A percentile compares a stretch with the other conserved stretches of the same genome.
These are phyloP conservation scores for Pachyrhynchus sulphureomaculatus DNA, from an alignment of 1,140 invertebrate species.

Conservation along the genomic window DNA sequence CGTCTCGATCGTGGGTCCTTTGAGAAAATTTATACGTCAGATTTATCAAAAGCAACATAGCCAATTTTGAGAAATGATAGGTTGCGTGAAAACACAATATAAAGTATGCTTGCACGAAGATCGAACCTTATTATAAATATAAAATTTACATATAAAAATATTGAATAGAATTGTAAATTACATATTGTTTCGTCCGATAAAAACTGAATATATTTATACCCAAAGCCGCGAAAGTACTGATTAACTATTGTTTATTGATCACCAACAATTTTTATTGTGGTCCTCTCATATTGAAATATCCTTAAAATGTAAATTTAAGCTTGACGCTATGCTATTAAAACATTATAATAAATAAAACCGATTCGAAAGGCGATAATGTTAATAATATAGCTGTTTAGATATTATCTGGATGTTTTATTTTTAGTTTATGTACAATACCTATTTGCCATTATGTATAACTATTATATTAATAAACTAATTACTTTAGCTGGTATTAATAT, in stretches of 20 bases:
- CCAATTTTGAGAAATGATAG: constrained; percentile 5
- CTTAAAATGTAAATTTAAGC: neutral
- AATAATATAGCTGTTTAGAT: too few relatives aligned
- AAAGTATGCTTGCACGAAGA: constrained; percentile 1
- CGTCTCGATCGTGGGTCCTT: neutral
- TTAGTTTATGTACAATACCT: neutral
- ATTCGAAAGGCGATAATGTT: too few relatives aligned
- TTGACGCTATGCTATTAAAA: too few relatives aligned
- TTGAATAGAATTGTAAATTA: neutral
- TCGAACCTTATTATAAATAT: constrained; percentile 6
- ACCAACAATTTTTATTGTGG: neutral
- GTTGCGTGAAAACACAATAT: constrained; percentile 9
- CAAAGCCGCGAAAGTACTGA: neutral
- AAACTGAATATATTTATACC: neutral
- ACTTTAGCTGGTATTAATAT: too few relatives aligned
- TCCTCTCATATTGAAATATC: neutral
- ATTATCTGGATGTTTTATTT: too few relatives aligned
- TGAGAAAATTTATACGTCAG: neutral
- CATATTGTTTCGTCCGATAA: neutral
- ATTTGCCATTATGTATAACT: too few relatives aligned
- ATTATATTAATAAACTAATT: too few relatives aligned
- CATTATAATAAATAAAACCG: neutral
- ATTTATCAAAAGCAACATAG: neutral
- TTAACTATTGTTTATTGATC: constrained; percentile 3
- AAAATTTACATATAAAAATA: constrained; percentile 8